phyloP scores from a whole-genome alignment of 2,113 vertebrate species.

The Campylomormyrus tamandua region DNA sequence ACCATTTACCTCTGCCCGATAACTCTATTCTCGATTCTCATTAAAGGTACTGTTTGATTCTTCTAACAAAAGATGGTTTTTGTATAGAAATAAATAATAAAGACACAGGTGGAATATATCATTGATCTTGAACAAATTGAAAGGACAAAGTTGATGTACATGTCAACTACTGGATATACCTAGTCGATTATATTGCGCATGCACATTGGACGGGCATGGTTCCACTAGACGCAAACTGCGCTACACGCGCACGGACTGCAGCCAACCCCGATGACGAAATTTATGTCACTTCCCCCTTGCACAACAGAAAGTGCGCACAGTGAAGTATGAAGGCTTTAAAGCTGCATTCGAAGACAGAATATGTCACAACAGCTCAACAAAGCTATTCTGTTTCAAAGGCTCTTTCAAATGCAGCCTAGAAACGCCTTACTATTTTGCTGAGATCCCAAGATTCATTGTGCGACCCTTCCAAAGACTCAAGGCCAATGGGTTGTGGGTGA shows the following conservation, averaged over 20 bases:
- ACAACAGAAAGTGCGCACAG: no score
- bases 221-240: neutral
- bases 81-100: neutral
- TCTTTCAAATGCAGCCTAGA: neutral
- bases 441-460: neutral
- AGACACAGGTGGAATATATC: neutral
- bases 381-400: neutral
- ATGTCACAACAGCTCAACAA: neutral
- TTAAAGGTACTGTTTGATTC: neutral
- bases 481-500: no score
- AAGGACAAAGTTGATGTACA: neutral
- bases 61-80: neutral
- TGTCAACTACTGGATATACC: neutral
- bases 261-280: neutral
- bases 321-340: no score
- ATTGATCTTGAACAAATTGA: neutral
- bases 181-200: neutral
- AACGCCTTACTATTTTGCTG: neutral
- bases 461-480: neutral
- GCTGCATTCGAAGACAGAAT: neutral
- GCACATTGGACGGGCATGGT: neutral
- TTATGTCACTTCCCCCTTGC: no score
- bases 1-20: neutral
- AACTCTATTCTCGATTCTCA: neutral
- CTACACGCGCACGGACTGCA: neutral